Evolutionary conservation across 1,140 invertebrate genomes (phyloP).

Genomic region (Tribolium castaneum): DNA sequence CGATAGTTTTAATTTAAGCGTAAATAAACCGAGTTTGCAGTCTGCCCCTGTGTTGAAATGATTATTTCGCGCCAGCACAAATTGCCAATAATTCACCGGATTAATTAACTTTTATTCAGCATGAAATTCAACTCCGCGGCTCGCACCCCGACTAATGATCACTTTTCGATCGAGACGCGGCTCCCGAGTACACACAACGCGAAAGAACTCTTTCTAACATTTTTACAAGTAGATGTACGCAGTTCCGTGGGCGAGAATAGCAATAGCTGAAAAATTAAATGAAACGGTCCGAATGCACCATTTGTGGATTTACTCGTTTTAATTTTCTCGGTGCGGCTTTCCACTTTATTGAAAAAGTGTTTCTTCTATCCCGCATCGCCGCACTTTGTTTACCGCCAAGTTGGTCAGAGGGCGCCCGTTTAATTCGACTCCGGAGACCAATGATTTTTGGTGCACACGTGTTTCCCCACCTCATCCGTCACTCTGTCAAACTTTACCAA

Average conservation of each 20-base stretch:
- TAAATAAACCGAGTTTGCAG: conserved; percentile 28
- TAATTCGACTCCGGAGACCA: conserved; percentile 20
- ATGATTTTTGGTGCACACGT: conserved; percentile 31
- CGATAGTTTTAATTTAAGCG: conserved; percentile 32
- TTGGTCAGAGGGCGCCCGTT: conserved; percentile 39
- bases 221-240: too few species aligned
- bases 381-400: conserved; percentile 24
- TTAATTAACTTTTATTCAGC: conserved; percentile 27
- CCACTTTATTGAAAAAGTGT: conserved; percentile 1
- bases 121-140: background rate
- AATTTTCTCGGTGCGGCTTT: conserved; percentile 1
- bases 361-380: background rate
- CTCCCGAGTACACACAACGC: background rate
- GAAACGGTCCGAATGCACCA: background rate
- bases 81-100: conserved; percentile 35
- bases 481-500: conserved; percentile 49
- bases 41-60: conserved; percentile 11
- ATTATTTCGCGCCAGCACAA: conserved; percentile 30
- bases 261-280: background rate
- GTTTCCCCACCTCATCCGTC: conserved; percentile 44
- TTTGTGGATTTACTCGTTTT: conserved; percentile 9
- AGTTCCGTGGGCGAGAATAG: too few species aligned
- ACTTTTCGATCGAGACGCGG: background rate
- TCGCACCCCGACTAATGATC: background rate
- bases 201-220: too few species aligned